Evolutionary conservation across 2,797 vertebrate genomes (phyloP).

Genomic region (Rhinella marina): DNA sequence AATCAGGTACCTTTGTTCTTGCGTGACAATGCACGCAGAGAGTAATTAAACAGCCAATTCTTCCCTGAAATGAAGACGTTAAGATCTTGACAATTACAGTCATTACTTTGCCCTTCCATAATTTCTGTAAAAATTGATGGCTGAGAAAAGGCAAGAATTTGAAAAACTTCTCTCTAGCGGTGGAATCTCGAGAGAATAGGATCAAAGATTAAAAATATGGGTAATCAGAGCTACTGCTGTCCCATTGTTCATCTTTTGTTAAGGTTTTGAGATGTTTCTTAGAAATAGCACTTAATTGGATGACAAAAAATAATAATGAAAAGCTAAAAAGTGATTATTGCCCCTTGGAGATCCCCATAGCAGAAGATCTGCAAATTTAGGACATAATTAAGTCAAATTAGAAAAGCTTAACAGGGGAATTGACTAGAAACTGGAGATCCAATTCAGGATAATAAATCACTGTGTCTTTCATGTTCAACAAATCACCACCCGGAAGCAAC

Average conservation of each 20-base stretch:
- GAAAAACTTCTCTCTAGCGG: conserved; percentile 28
- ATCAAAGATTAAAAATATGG: conserved; percentile 47
- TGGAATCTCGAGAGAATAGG: conserved; percentile 34
- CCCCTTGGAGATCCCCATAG: conserved; percentile 39
- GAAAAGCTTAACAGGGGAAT: conserved; percentile 42
- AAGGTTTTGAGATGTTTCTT: conserved; percentile 15
- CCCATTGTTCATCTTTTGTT: conserved; percentile 56
- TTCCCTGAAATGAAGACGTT: conserved; percentile 43
- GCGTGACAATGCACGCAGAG: conserved; percentile 10
- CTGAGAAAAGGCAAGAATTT: not conserved
- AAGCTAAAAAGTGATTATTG: conserved; percentile 51
- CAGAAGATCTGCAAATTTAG: conserved; percentile 30
- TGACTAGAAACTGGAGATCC: conserved; percentile 22
- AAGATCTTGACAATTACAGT: conserved; percentile 52
- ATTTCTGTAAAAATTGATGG: conserved; percentile 40
- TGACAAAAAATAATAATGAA: conserved; percentile 55
- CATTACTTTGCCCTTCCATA: conserved; percentile 29
- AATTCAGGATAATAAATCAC: conserved; percentile 32
- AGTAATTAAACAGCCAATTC: conserved; percentile 45
- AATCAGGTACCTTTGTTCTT: conserved; percentile 50
- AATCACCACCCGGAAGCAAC: conserved; percentile 18
- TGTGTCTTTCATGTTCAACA: conserved; percentile 18
- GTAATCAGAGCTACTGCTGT: conserved; percentile 24
- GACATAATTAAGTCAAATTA: conserved; percentile 58
- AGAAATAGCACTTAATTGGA: conserved; percentile 59